Base-by-base conservation (phyloP, 2,888 invertebrate species). In the Tridacna gigas region DNA sequence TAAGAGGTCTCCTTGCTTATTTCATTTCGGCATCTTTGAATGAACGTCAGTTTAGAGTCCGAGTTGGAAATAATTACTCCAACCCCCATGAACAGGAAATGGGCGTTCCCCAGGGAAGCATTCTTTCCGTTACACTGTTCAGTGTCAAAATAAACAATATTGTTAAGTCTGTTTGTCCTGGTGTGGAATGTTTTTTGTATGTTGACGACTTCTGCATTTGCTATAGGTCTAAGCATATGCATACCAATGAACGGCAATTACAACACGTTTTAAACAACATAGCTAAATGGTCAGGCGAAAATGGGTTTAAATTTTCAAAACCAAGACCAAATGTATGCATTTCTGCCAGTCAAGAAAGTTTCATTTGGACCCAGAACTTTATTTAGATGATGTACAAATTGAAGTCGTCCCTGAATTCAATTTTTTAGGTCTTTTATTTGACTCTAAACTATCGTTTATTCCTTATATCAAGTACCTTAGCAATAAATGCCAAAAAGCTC, bases 361-460 rank as follows among this genome's bases (percentile, higher is more conserved):
- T 47, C 77, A 85, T 47, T 3, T 18, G 0, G 82, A 84, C 48
- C 87, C 83, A 12, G 80, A 63, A 2, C 61, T 81, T 15, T 18
- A 9, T 3, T 22, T 45, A 12, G 69, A 45, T 69, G 69, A 15
- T 5, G 45, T 47, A 12, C 61, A n/a, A n/a, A 61, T 61, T 12
- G n/a, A 20, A 25, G 37, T 37, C 2, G 37, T 37, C 7, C 37
- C 37, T 15, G 60, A 82, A 47, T 48, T 65, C 5, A 88, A 84
- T 74, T 84, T 82, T 69, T 48, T 80, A 0, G 88, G 88, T 0
- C 25, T 82, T 15, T 69, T 79, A 22, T 86, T 88, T 79, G 88
- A 88, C 65, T 74, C 47, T 2, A 86, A 80, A 60, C 71, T 86
- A 5, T 65, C 76, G 25, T 84, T 80, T 74, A 75, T 77, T 20